phyloP scores from a whole-genome alignment of 2,888 invertebrate genomes.

The Ischnura elegans region DNA sequence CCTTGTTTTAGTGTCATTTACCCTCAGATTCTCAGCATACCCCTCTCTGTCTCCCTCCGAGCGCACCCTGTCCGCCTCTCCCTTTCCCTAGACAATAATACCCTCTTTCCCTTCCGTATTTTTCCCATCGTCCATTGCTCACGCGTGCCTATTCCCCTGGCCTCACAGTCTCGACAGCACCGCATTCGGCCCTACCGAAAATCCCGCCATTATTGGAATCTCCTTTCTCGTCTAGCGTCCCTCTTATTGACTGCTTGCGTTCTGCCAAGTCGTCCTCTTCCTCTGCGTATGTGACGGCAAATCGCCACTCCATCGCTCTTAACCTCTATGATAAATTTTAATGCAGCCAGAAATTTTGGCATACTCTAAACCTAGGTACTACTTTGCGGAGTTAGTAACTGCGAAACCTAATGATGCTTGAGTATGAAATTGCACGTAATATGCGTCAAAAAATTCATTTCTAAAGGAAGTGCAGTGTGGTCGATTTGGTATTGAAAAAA shows the following conservation, averaged over 20 bases:
- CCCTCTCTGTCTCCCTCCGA: not conserved
- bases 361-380: too few species aligned
- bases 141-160: not conserved
- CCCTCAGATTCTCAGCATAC: constrained; percentile 39
- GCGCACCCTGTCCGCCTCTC: not conserved
- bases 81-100: not conserved
- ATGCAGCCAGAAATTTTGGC: too few species aligned
- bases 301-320: too few species aligned
- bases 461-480: too few species aligned
- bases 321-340: too few species aligned
- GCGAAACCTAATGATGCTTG: too few species aligned
- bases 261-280: too few species aligned
- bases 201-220: not conserved
- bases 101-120: not conserved
- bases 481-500: too few species aligned
- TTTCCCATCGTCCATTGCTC: constrained; percentile 15
- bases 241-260: not conserved
- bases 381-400: too few species aligned
- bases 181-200: not conserved
- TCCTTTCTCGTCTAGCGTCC: not conserved
- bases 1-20: constrained; percentile 67
- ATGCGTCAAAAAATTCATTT: too few species aligned
- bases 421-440: too few species aligned
- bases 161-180: not conserved
- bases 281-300: too few species aligned